Percentiles rank a stretch among this genome's conserved stretches.
Evolutionary conservation across 2,888 invertebrate genomes (phyloP).

Genomic region (Ctenicera cuprea): DNA sequence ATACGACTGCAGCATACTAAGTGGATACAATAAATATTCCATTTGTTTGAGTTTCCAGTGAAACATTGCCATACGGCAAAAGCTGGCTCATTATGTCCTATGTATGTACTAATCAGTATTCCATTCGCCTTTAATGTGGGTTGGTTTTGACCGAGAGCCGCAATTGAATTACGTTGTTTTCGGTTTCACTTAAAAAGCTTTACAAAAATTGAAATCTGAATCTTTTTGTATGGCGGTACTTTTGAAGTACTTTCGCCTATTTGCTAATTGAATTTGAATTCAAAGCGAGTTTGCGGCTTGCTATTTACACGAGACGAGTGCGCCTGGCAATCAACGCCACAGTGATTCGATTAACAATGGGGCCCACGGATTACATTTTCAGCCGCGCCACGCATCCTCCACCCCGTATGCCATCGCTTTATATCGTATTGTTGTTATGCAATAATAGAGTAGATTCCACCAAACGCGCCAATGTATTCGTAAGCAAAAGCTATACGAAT

Average conservation of each 20-base stretch:
- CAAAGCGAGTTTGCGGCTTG: slow-evolving; percentile 57
- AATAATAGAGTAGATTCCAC: slow-evolving; percentile 42
- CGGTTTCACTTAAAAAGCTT: slow-evolving; percentile 34
- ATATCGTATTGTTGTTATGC: slow-evolving; percentile 39
- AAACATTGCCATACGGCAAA: not conserved
- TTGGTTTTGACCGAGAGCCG: slow-evolving; percentile 12
- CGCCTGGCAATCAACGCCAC: slow-evolving; percentile 59
- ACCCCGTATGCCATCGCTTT: slow-evolving; percentile 34
- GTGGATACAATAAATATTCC: too few relatives aligned
- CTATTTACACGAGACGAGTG: slow-evolving; percentile 58
- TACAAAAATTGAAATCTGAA: slow-evolving; percentile 45
- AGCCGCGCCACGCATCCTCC: slow-evolving; percentile 45
- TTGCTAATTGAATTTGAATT: slow-evolving; percentile 59
- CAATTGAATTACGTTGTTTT: slow-evolving; percentile 31
- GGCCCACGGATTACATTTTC: slow-evolving; percentile 56
- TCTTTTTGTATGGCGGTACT: slow-evolving; percentile 44
- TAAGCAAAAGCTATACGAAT: slow-evolving; percentile 36
- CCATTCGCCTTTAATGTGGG: slow-evolving; percentile 17
- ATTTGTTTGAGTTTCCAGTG: not conserved
- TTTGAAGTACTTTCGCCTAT: slow-evolving; percentile 54
- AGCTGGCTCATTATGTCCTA: not conserved
- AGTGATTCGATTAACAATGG: slow-evolving; percentile 58
- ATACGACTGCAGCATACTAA: not conserved
- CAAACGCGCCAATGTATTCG: slow-evolving; percentile 33
- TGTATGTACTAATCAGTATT: slow-evolving; percentile 21